Conservation (phyloP, 1,140 invertebrate genomes). For the Drosophila oshimai region DNA sequence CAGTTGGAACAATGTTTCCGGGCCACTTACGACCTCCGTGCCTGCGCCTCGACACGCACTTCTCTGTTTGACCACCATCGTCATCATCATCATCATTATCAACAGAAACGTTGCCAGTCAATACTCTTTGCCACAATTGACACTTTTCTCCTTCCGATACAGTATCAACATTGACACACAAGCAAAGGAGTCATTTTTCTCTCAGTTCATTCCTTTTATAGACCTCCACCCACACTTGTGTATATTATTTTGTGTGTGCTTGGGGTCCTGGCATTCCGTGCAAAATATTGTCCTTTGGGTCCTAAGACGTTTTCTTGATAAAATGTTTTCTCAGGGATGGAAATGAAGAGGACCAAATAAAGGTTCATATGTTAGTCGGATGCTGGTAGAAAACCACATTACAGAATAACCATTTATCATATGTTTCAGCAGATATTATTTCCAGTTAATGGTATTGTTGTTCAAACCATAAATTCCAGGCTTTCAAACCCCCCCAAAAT, state of each 20-base stretch:
- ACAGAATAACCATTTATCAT: too few species aligned
- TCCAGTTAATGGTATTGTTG: too few species aligned
- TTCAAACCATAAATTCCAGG: too few species aligned
- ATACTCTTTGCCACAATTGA: constrained; percentile 37
- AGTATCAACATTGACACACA: constrained; percentile 36
- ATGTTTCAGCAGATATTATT: too few species aligned
- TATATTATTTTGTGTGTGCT: constrained; percentile 8
- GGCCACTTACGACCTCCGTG: constrained; percentile 56
- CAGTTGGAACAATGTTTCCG: constrained; percentile 26
- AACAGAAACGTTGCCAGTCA: constrained; percentile 28
- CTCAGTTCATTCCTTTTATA: constrained; percentile 28
- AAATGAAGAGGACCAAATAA: not conserved
- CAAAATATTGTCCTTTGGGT: constrained; percentile 57
- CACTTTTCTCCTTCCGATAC: constrained; percentile 24
- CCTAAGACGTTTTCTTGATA: constrained; percentile 14
- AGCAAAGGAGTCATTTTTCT: constrained; percentile 43
- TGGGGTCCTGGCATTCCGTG: constrained; percentile 41
- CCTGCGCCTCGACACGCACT: constrained; percentile 44
- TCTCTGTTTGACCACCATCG: constrained; percentile 36
- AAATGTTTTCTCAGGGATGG: constrained; percentile 35
- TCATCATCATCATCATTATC: constrained; percentile 22
- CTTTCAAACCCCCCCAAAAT: too few species aligned
- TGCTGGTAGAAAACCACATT: too few species aligned
- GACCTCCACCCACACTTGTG: not conserved
- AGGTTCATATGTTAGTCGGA: too few species aligned